Conservation (phyloP, 2,797 vertebrate species). For the Squalus acanthias region DNA sequence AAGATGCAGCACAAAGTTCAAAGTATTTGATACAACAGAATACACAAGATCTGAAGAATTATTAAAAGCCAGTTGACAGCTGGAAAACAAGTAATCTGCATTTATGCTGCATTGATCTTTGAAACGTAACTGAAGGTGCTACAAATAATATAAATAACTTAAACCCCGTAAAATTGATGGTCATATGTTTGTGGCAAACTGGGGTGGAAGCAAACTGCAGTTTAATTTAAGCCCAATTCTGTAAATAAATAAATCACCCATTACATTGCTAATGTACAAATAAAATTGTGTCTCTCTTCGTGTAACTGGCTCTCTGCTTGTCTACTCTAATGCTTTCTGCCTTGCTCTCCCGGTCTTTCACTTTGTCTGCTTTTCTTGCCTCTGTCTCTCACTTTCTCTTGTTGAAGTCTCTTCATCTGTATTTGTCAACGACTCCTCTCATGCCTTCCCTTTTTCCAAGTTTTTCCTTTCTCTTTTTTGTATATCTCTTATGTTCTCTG, state of each 20-base stretch:
- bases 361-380: not conserved
- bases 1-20: not conserved
- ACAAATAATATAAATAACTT: not conserved
- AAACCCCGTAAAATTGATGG: not conserved
- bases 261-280: not conserved
- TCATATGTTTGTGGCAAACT: not conserved
- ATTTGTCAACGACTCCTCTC: not conserved
- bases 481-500: not conserved
- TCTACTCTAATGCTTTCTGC: not conserved
- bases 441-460: not conserved
- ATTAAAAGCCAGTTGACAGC: not conserved
- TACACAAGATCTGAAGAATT: constrained; percentile 1
- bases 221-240: not conserved
- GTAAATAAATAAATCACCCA: not conserved
- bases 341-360: not conserved
- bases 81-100: not conserved
- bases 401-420: not conserved
- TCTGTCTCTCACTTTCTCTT: not conserved
- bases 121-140: not conserved
- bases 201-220: not conserved
- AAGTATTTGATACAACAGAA: not conserved
- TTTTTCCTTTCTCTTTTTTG: not conserved
- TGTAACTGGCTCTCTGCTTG: not conserved
- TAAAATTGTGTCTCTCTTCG: not conserved
- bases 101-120: not conserved